phyloP scores from a whole-genome alignment of 2,888 invertebrate genomes.

The Trimorus sp. region DNA sequence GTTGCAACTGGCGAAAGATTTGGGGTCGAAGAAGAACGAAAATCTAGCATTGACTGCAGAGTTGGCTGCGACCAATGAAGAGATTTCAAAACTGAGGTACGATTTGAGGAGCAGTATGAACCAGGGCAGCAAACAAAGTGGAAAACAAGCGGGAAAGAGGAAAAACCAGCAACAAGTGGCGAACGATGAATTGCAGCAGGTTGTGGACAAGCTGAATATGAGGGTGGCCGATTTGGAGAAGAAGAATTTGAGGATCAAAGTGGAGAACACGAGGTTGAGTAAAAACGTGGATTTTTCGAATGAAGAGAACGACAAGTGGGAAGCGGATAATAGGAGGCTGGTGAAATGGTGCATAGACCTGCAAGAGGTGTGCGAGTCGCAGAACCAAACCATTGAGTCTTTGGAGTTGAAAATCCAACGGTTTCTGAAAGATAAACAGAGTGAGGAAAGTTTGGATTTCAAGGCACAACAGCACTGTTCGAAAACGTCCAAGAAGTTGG shows the following conservation, averaged over 20 bases:
- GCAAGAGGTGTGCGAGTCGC: slow-evolving; percentile 13
- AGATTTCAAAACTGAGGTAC: slow-evolving; percentile 9
- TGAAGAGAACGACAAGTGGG: slow-evolving; percentile 20
- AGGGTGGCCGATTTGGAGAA: slow-evolving; percentile 22
- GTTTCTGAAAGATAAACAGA: slow-evolving; percentile 25
- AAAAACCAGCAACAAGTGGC: slow-evolving; percentile 19
- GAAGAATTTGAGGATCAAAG: slow-evolving; percentile 7
- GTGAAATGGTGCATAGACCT: slow-evolving; percentile 1
- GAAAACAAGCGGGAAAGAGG: slow-evolving; percentile 15
- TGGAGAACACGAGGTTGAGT: slow-evolving; percentile 14
- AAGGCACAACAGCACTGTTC: slow-evolving; percentile 36
- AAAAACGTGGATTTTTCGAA: neutral
- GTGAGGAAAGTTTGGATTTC: slow-evolving; percentile 22
- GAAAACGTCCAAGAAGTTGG: slow-evolving; percentile 46
- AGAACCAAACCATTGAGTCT: slow-evolving; percentile 37
- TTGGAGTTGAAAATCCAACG: slow-evolving; percentile 23
- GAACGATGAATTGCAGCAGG: slow-evolving; percentile 26
- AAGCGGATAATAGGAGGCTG: slow-evolving; percentile 5
- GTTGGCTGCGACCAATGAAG: slow-evolving; percentile 22
- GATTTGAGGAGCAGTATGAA: slow-evolving; percentile 21
- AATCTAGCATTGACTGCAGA: slow-evolving; percentile 5
- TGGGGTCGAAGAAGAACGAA: neutral
- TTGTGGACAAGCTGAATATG: slow-evolving; percentile 27
- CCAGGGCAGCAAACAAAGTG: neutral
- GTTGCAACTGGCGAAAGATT: neutral